phyloP scores from a whole-genome alignment of 2,888 invertebrate species.

The Lymantria monacha region DNA sequence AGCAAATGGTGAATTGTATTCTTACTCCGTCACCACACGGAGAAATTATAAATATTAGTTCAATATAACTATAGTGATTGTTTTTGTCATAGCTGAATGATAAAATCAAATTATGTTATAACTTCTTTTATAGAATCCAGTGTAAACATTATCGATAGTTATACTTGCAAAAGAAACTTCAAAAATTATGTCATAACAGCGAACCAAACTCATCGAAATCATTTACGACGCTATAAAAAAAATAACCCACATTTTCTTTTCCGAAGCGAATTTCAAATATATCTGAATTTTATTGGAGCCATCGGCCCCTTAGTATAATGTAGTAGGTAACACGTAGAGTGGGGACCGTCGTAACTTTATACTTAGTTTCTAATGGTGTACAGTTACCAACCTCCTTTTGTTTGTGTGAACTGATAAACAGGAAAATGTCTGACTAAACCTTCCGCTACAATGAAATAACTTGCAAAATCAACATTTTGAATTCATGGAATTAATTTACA shows the following conservation, averaged over 20 bases:
- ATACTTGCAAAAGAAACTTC: too few relatives aligned
- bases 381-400: constrained; percentile 44
- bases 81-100: too few relatives aligned
- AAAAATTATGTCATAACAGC: constrained; percentile 28
- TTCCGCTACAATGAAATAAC: constrained; percentile 6
- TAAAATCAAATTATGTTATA: too few relatives aligned
- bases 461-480: constrained; percentile 13
- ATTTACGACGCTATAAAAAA: constrained; percentile 42
- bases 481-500: constrained; percentile 25
- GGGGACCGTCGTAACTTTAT: constrained; percentile 44
- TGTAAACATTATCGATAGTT: too few relatives aligned
- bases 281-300: constrained; percentile 32
- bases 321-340: constrained; percentile 19
- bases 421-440: constrained; percentile 49
- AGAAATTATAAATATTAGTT: too few relatives aligned
- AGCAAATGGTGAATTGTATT: too few relatives aligned
- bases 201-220: constrained; percentile 32
- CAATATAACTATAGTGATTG: too few relatives aligned
- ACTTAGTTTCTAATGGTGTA: constrained; percentile 50
- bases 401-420: constrained; percentile 47
- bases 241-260: constrained; percentile 33
- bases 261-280: constrained; percentile 34
- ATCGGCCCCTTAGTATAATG: constrained; percentile 24
- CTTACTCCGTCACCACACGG: too few relatives aligned
- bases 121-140: too few relatives aligned